These are phyloP conservation scores for Phalanger gymnotis DNA, from an alignment of 2,797 vertebrate species.

Conservation along the genomic window DNA sequence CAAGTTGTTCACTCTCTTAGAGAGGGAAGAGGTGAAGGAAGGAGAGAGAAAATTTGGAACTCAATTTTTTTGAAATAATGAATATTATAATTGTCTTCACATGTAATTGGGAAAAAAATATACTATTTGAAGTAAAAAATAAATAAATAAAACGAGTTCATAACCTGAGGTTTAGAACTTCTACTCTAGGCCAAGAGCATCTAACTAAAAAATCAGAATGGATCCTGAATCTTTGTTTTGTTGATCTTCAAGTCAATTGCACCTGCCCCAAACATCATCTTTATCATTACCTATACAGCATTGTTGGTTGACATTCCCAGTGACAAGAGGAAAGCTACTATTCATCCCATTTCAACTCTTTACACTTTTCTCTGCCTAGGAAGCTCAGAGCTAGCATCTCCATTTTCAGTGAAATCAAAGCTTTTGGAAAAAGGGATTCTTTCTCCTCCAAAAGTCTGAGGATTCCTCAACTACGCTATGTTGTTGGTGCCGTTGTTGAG, in stretches of 20 bases:
- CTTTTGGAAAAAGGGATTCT: neutral
- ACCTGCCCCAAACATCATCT: neutral
- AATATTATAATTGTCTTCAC: neutral
- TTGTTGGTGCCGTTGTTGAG: neutral
- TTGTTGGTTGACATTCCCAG: neutral
- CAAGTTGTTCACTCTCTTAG: neutral
- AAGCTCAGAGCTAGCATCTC: neutral
- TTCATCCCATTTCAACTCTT: neutral
- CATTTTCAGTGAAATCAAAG: neutral
- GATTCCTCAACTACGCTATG: neutral
- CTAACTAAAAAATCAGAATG: neutral
- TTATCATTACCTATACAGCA: neutral
- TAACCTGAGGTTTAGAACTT: neutral
- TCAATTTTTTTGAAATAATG: neutral
- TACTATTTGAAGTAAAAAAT: neutral
- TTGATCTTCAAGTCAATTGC: neutral
- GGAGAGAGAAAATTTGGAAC: neutral
- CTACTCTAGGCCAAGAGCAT: neutral
- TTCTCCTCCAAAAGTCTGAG: neutral
- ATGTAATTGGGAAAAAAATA: neutral
- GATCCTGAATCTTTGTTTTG: neutral
- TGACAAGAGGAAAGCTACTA: neutral
- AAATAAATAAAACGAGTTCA: neutral
- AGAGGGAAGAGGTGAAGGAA: neutral
- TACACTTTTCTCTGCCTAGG: neutral